Evolutionary conservation across 2,797 vertebrate species (phyloP).

Genomic region (Choloepus didactylus): DNA sequence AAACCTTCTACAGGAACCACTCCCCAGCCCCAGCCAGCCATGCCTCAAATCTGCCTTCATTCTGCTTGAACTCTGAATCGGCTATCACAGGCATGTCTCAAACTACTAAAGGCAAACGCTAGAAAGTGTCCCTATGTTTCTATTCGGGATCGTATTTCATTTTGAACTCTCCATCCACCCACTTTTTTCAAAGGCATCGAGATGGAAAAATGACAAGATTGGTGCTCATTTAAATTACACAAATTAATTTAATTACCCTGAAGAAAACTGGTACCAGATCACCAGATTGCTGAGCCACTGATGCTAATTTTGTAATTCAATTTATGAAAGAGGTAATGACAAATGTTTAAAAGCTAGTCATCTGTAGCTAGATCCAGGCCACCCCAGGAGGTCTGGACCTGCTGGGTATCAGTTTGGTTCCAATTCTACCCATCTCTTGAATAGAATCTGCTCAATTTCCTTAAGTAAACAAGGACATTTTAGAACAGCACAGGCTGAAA

Average conservation of each 20-base stretch:
- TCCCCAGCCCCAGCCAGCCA: too few relatives aligned
- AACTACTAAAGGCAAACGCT: not conserved
- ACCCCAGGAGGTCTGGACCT: not conserved
- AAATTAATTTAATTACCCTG: slow-evolving; percentile 71
- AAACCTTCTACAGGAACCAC: not conserved
- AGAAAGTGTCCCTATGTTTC: not conserved
- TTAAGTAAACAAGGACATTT: slow-evolving; percentile 1
- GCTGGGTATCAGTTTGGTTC: not conserved
- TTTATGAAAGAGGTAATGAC: slow-evolving; percentile 72
- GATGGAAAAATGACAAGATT: slow-evolving; percentile 52
- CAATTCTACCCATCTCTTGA: not conserved
- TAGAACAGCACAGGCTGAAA: slow-evolving; percentile 28
- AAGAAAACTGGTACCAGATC: slow-evolving; percentile 69
- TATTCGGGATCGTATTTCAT: not conserved
- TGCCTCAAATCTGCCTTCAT: not conserved
- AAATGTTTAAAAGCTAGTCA: slow-evolving; percentile 62
- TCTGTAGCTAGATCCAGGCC: slow-evolving; percentile 3
- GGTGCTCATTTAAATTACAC: slow-evolving; percentile 66
- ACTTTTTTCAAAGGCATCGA: slow-evolving; percentile 30
- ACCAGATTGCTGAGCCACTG: slow-evolving; percentile 65
- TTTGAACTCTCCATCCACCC: slow-evolving; percentile 12
- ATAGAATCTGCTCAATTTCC: slow-evolving; percentile 13
- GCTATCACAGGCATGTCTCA: not conserved
- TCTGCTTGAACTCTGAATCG: not conserved
- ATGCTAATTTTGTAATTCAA: slow-evolving; percentile 68